A percentile compares a stretch with the other conserved stretches of the same genome.
Evolutionary conservation across 2,888 invertebrate species (phyloP).

Genomic region (Lycocerus yunnanus): DNA sequence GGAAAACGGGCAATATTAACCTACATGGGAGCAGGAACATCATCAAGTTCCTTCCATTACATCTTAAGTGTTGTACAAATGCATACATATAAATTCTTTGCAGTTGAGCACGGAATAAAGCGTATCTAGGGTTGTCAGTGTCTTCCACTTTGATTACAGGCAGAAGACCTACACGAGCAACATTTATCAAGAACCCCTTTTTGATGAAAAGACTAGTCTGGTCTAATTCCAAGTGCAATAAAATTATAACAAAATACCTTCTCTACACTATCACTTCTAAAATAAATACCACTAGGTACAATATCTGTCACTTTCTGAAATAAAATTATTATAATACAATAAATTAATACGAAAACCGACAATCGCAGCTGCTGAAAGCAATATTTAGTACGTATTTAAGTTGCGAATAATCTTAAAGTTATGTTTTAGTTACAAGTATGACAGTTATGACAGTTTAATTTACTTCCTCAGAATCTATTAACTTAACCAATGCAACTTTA

Average conservation of each 20-base stretch:
- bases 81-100: slow-evolving; percentile 47
- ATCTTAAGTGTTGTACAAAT: slow-evolving; percentile 44
- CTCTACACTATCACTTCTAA: too few relatives aligned
- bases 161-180: slow-evolving; percentile 36
- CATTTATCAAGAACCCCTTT: slow-evolving; percentile 42
- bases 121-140: slow-evolving; percentile 42
- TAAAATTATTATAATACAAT: not conserved
- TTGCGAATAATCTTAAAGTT: not conserved
- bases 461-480: not conserved
- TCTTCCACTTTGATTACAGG: slow-evolving; percentile 43
- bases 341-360: not conserved
- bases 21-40: slow-evolving; percentile 32
- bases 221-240: slow-evolving; percentile 5
- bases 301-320: not conserved
- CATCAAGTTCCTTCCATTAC: slow-evolving; percentile 43
- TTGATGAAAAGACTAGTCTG: slow-evolving; percentile 37
- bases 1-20: not conserved
- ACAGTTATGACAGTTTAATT: not conserved
- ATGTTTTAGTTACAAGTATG: not conserved
- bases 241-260: slow-evolving; percentile 8
- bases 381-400: not conserved
- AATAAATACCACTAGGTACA: not conserved
- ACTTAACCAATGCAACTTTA: not conserved
- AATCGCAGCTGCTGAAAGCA: not conserved
- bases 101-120: slow-evolving; percentile 44